Conservation (phyloP, 2,888 invertebrate species). For the Agriopis leucophaearia region DNA sequence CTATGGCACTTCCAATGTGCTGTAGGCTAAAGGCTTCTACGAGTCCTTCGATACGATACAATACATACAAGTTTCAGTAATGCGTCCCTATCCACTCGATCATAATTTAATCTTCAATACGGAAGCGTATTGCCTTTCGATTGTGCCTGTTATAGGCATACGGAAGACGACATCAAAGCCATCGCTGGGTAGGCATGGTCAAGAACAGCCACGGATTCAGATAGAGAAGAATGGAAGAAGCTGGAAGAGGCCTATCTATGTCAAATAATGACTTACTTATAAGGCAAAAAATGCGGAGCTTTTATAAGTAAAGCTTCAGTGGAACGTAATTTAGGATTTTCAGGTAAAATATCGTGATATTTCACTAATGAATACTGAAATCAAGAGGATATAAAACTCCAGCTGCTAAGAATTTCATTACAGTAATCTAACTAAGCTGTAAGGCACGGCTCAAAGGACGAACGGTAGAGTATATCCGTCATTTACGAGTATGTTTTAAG, state of each 20-base stretch:
- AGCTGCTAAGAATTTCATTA: slow-evolving; percentile 12
- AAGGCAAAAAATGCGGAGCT: no score
- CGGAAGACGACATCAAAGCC: no score
- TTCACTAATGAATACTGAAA: slow-evolving; percentile 30
- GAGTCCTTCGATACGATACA: no score
- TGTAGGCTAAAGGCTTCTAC: neutral
- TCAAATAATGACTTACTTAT: no score
- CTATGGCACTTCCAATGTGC: slow-evolving; percentile 2
- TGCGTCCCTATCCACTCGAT: no score
- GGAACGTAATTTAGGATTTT: slow-evolving; percentile 15
- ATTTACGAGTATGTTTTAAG: neutral
- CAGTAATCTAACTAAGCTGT: slow-evolving; percentile 3
- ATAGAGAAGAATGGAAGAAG: no score
- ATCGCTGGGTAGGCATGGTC: no score
- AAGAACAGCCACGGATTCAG: no score
- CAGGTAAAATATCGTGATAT: slow-evolving; percentile 19
- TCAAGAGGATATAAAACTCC: slow-evolving; percentile 12
- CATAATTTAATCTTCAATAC: no score
- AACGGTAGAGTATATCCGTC: neutral
- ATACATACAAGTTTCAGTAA: neutral
- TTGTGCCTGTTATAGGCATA: no score
- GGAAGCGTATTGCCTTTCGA: neutral
- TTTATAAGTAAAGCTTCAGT: no score
- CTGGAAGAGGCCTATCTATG: no score
- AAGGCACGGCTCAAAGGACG: neutral